These are phyloP conservation scores for Corydoras maculifer DNA, from an alignment of 2,113 vertebrate genomes.

Conservation along the genomic window DNA sequence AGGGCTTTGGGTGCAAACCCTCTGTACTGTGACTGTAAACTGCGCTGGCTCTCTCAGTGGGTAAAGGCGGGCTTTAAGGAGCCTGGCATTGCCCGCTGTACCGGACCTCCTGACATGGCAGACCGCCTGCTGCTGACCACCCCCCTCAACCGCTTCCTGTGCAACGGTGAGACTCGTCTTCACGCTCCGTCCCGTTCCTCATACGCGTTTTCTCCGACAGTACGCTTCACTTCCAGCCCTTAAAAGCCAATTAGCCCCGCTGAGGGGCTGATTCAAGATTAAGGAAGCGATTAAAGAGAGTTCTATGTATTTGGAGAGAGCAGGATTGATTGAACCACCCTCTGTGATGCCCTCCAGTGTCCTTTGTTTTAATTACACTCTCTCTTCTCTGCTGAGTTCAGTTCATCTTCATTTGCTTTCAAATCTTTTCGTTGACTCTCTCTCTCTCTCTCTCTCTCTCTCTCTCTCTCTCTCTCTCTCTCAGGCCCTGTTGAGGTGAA, in stretches of 20 bases:
- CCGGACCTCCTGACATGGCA: conserved; percentile 84
- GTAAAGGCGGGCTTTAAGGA: conserved; percentile 96
- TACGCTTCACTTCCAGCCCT: not conserved
- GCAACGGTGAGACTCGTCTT: conserved; percentile 73
- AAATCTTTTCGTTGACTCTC: not conserved
- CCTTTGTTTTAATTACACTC: not conserved
- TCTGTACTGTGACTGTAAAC: conserved; percentile 86
- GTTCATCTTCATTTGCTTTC: not conserved
- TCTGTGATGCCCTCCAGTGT: not conserved
- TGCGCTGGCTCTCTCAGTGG: conserved; percentile 98
- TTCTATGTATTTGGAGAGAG: conserved; percentile 16
- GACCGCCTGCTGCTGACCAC: conserved; percentile 93
- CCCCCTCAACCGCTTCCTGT: conserved; percentile 87
- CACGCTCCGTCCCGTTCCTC: too few species aligned
- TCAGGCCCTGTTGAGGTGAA: conserved; percentile 78
- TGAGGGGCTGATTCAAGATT: conserved; percentile 14
- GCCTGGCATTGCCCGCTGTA: conserved; percentile 93
- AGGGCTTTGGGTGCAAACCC: conserved; percentile 96
- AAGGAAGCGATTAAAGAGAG: conserved; percentile 16
- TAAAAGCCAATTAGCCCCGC: conserved; percentile 7
- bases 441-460: too few species aligned
- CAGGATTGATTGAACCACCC: not conserved
- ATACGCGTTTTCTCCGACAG: too few species aligned
- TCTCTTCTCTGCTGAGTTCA: not conserved
- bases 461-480: conserved; percentile 2